phyloP scores from a whole-genome alignment of 2,113 vertebrate species.

The Dasyornis broadbenti region DNA sequence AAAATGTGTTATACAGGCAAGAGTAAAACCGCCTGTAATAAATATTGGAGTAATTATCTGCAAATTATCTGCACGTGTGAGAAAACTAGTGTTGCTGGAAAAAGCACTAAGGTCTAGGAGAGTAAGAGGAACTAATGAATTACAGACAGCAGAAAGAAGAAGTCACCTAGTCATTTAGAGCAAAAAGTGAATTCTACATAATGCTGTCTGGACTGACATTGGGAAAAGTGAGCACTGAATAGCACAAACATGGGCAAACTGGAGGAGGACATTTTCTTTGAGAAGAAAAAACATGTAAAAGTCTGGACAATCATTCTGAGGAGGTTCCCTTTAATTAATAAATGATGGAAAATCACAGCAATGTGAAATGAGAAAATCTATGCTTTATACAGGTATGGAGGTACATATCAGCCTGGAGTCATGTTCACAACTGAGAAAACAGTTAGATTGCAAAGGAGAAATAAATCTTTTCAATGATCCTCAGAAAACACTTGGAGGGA shows the following conservation, averaged over 20 bases:
- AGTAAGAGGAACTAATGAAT: slow-evolving; percentile 4
- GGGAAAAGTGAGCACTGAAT: neutral
- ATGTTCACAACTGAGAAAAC: neutral
- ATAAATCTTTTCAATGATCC: neutral
- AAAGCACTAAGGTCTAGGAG: neutral
- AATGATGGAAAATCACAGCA: neutral
- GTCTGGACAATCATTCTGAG: neutral
- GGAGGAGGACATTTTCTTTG: neutral
- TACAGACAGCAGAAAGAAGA: neutral
- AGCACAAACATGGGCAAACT: neutral
- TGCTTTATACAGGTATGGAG: neutral
- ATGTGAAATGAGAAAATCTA: neutral
- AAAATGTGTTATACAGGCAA: neutral
- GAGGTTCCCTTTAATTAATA: neutral
- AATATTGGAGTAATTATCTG: neutral
- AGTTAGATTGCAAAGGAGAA: neutral
- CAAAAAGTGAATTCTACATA: neutral
- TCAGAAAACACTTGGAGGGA: neutral
- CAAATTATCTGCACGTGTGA: neutral
- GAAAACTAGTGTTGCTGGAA: neutral
- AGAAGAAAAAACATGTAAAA: neutral
- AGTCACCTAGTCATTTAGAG: neutral
- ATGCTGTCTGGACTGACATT: neutral
- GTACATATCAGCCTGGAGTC: neutral
- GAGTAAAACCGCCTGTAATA: neutral